Conservation (phyloP, 2,113 vertebrate species). For the Tretioscincus oriximinensis region DNA sequence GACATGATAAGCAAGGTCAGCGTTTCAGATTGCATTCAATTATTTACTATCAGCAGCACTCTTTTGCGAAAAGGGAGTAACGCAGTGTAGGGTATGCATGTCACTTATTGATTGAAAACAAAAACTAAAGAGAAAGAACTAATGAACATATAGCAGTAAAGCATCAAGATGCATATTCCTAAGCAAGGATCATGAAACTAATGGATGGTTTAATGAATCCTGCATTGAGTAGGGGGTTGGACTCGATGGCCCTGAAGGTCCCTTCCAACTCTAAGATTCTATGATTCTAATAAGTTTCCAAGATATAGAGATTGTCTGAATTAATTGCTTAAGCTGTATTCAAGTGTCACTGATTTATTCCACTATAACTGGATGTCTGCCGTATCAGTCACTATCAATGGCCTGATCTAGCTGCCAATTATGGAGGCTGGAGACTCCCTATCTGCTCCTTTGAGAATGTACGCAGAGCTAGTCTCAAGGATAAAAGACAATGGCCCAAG, state of each 20-base stretch:
- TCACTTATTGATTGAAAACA: slow-evolving; percentile 20
- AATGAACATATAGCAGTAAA: not conserved
- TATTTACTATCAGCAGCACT: slow-evolving; percentile 6
- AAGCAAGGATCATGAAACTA: not conserved
- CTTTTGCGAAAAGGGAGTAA: not conserved
- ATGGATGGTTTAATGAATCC: too few relatives aligned
- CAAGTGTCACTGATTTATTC: too few relatives aligned
- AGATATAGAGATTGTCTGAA: not conserved
- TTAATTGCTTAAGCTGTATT: not conserved
- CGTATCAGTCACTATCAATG: too few relatives aligned
- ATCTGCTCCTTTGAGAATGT: too few relatives aligned
- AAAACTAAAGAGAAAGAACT: not conserved
- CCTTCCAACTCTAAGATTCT: too few relatives aligned
- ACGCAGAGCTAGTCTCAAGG: too few relatives aligned
- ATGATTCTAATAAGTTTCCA: not conserved
- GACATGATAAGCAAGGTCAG: slow-evolving; percentile 9
- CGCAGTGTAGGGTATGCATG: not conserved
- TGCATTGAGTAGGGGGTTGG: too few relatives aligned
- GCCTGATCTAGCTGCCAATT: too few relatives aligned
- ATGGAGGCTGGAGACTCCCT: too few relatives aligned
- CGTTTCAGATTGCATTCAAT: slow-evolving; percentile 9
- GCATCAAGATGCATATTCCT: not conserved
- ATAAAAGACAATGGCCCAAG: too few relatives aligned
- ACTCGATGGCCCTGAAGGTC: too few relatives aligned
- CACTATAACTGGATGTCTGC: too few relatives aligned